A percentile compares a stretch with the other conserved stretches of the same genome.
phyloP scores from a whole-genome alignment of 1,140 invertebrate species.

The Drosophila parvula region DNA sequence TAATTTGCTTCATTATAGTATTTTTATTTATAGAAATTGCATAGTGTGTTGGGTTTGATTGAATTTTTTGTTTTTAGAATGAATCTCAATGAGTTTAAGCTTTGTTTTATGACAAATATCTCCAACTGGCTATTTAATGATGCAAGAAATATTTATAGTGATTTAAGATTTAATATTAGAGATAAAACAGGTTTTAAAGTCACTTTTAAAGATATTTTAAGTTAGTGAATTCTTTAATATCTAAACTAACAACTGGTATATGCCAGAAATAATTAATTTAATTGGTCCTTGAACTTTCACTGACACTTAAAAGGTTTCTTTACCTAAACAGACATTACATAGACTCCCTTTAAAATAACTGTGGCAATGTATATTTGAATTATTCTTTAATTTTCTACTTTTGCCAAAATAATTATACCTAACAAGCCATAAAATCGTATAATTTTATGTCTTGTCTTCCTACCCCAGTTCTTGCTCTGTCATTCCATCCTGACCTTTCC shows the following conservation, averaged over 20 bases:
- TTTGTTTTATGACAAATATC: too few species aligned
- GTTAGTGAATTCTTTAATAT: not conserved
- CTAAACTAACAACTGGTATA: too few species aligned
- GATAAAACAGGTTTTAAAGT: not conserved
- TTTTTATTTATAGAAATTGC: slow-evolving; percentile 10
- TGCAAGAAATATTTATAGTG: not conserved
- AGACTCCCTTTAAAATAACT: not conserved
- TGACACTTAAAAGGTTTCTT: not conserved
- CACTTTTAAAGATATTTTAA: not conserved
- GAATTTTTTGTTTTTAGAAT: not conserved
- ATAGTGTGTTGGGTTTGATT: not conserved
- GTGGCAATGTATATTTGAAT: not conserved
- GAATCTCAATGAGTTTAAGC: not conserved
- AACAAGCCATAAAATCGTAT: slow-evolving; percentile 3
- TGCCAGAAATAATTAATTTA: too few species aligned
- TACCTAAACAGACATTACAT: not conserved
- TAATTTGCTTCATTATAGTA: slow-evolving; percentile 5
- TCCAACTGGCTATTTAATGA: not conserved
- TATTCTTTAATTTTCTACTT: not conserved
- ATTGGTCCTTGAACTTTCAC: too few species aligned
- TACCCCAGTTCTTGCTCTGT: not conserved
- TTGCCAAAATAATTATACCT: not conserved
- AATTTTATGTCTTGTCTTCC: slow-evolving; percentile 4
- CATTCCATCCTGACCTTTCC: slow-evolving; percentile 13
- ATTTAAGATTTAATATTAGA: fast-evolving